Conservation (phyloP, 2,888 invertebrate species). For the Linnaemya vulpina region DNA sequence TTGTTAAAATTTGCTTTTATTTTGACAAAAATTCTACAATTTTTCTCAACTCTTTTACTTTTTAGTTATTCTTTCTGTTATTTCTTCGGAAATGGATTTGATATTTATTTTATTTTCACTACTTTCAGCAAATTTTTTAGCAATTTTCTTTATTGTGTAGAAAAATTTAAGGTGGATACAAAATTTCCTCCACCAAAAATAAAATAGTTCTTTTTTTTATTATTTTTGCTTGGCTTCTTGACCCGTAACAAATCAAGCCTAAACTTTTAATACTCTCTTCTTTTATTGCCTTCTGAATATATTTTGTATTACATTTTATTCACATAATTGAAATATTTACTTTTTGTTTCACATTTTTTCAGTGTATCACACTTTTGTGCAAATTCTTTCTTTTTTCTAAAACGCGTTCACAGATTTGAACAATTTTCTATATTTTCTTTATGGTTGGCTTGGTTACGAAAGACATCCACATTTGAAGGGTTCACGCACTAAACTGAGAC, state of each 20-base stretch:
- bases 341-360: slow-evolving; percentile 45
- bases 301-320: slow-evolving; percentile 26
- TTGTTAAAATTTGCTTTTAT: slow-evolving; percentile 43
- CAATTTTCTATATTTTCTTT: slow-evolving; percentile 67
- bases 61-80: neutral
- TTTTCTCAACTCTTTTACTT: slow-evolving; percentile 30
- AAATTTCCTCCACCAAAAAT: slow-evolving; percentile 71
- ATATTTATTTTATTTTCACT: slow-evolving; percentile 13
- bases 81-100: neutral
- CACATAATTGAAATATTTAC: slow-evolving; percentile 29
- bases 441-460: slow-evolving; percentile 71
- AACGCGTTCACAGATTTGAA: slow-evolving; percentile 65
- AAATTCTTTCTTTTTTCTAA: slow-evolving; percentile 39
- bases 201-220: slow-evolving; percentile 7
- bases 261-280: slow-evolving; percentile 18
- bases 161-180: slow-evolving; percentile 72
- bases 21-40: slow-evolving; percentile 33
- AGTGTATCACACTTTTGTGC: slow-evolving; percentile 36
- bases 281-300: neutral
- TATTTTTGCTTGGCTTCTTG: slow-evolving; percentile 33
- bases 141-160: neutral
- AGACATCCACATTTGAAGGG: slow-evolving; percentile 80
- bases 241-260: slow-evolving; percentile 42
- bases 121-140: slow-evolving; percentile 35
- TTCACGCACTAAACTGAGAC: slow-evolving; percentile 81